Evolutionary conservation across 2,888 invertebrate genomes (phyloP).

Genomic region (Macaria liturata): DNA sequence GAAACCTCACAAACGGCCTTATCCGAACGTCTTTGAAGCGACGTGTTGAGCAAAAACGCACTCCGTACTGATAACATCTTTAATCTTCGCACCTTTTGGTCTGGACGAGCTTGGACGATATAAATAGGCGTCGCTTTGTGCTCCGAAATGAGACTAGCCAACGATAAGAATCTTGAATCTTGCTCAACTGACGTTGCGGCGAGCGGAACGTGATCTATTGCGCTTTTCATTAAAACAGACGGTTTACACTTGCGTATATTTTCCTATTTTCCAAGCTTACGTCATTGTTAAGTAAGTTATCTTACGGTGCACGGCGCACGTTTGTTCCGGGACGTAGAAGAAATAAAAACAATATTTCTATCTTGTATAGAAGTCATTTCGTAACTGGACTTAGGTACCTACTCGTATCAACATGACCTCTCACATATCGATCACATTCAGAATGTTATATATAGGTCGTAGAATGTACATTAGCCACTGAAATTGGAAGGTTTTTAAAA

Average conservation of each 20-base stretch:
- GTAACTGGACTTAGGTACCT: too few relatives aligned
- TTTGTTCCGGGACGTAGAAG: conserved; percentile 7
- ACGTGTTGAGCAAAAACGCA: conserved; percentile 65
- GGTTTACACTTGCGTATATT: conserved; percentile 19
- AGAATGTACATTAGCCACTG: too few relatives aligned
- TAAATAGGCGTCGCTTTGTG: conserved; percentile 78
- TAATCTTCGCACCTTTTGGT: conserved; percentile 81
- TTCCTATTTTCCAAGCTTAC: conserved; percentile 18
- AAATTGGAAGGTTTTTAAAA: too few relatives aligned
- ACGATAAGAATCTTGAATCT: conserved; percentile 75
- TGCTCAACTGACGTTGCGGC: conserved; percentile 55
- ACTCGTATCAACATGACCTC: too few relatives aligned
- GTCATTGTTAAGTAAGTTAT: conserved; percentile 22
- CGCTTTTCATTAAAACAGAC: conserved; percentile 56
- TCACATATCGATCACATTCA: too few relatives aligned
- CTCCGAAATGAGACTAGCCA: conserved; percentile 72
- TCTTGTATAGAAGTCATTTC: too few relatives aligned
- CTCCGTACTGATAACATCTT: conserved; percentile 74
- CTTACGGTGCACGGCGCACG: conserved; percentile 12
- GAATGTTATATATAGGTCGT: too few relatives aligned
- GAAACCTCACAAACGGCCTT: conserved; percentile 51
- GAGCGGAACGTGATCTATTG: conserved; percentile 53
- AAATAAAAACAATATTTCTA: too few relatives aligned
- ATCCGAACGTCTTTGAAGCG: conserved; percentile 57
- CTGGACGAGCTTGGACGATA: conserved; percentile 63